phyloP scores from a whole-genome alignment of 2,888 invertebrate genomes.

The Caenorhabditis sp. region DNA sequence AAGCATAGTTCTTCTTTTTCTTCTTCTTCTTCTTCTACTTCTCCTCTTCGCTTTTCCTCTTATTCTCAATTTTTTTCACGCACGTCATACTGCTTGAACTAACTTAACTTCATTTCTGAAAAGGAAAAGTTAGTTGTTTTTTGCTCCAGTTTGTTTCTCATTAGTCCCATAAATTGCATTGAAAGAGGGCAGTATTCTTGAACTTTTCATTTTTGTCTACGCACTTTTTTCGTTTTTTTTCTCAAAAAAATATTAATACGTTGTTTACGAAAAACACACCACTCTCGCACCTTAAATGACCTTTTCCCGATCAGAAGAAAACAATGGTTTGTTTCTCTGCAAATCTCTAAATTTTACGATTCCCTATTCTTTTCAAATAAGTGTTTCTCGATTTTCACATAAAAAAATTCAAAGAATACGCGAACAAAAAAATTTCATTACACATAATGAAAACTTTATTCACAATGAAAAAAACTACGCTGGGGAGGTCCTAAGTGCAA shows the following conservation, averaged over 20 bases:
- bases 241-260: not conserved
- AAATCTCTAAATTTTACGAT: not conserved
- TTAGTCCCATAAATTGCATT: not conserved
- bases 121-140: not conserved
- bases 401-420: not conserved
- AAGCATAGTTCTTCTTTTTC: slow-evolving; percentile 14
- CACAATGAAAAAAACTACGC: not conserved
- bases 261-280: not conserved
- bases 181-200: not conserved
- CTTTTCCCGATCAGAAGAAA: not conserved
- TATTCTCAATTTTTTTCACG: not conserved
- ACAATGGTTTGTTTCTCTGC: not conserved
- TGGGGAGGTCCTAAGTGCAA: not conserved
- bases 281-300: not conserved
- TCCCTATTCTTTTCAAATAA: no score
- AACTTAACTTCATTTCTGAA: no score
- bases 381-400: no score
- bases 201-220: not conserved
- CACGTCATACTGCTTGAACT: no score
- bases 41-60: not conserved
- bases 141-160: not conserved
- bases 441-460: no score
- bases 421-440: no score
- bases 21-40: slow-evolving; percentile 3
- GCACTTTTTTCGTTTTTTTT: not conserved